phyloP scores from a whole-genome alignment of 2,113 vertebrate genomes.

The Hyaena hyaena region DNA sequence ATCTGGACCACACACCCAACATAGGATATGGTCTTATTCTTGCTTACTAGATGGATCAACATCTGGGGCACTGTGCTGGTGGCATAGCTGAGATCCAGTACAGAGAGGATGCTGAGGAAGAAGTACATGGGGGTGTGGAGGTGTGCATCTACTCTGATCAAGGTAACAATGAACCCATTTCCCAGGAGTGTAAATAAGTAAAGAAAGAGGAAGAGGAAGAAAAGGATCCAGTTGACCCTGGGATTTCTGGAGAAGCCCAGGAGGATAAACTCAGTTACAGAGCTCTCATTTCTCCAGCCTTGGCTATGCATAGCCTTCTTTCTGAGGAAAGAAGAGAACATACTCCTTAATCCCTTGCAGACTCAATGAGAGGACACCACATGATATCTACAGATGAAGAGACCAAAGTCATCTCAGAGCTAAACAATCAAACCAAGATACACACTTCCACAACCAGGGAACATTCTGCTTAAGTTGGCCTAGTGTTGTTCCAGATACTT shows the following conservation, averaged over 20 bases:
- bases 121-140: conserved; percentile 70
- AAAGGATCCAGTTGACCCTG: conserved; percentile 68
- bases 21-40: conserved; percentile 70
- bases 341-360: background rate
- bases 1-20: conserved; percentile 46
- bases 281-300: conserved; percentile 66
- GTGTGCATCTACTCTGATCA: conserved; percentile 64
- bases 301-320: background rate
- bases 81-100: conserved; percentile 70
- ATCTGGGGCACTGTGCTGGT: conserved; percentile 73
- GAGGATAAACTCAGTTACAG: conserved; percentile 66
- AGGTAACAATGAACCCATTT: conserved; percentile 60
- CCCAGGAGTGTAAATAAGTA: conserved; percentile 67
- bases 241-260: conserved; percentile 70
- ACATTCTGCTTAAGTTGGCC: background rate
- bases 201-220: conserved; percentile 63
- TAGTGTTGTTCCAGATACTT: background rate
- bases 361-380: background rate
- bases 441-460: background rate
- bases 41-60: background rate
- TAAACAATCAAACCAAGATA: background rate
- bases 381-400: background rate
- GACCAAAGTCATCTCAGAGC: background rate
- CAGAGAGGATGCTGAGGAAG: conserved; percentile 68
- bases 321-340: conserved; percentile 57